Evolutionary conservation across 2,888 invertebrate species (phyloP), one percentile per base, ranked within the genome.

Genomic region (Ectropis crepuscularia): DNA sequence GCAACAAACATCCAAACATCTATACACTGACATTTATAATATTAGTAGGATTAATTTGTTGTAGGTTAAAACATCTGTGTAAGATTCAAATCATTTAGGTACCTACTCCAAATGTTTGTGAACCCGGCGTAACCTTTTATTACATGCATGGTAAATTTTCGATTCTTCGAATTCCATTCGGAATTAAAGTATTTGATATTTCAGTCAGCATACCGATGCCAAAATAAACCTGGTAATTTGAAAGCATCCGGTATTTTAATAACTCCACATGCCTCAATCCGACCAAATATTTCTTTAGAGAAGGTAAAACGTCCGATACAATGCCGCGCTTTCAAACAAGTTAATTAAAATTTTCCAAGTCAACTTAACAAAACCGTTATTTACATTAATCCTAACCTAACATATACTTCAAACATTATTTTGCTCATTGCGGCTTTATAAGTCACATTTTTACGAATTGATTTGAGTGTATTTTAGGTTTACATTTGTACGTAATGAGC

Each of bases 261-360:
- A 61, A 61, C 41, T 11, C 12, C 46, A 38, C 6, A 38, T 55
- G n/a, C 16, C 42, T 49, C 45, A 41, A 60, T 63, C 28, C 7
- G 48, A 28, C 11, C 47, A 47, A 47, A 55, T 28, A 55, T 48
- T 55, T 55, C 16, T 55, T 55, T 16, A 53, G 36, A 38, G 36
- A 47, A 45, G 9, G 46, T 42, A 28, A 53, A 53, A 43, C 8
- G 47, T 55, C 39, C 47, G 38, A 48, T 49, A 54, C 50, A 55
- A 61, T 55, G 36, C 49, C 39, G 41, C 43, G 41, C 61, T 9
- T 57, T 46, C 37, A 51, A 53, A 61, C 48, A 36, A 57, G 38
- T 42, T 62, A 62, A 62, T 62, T 57, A 57, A 62, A 62, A 62
- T 62, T 38, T 50, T 11, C 49, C 50, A 47, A 51, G 36, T 62